phyloP scores from a whole-genome alignment of 2,888 invertebrate species.

The Cryptocephalus moraei region DNA sequence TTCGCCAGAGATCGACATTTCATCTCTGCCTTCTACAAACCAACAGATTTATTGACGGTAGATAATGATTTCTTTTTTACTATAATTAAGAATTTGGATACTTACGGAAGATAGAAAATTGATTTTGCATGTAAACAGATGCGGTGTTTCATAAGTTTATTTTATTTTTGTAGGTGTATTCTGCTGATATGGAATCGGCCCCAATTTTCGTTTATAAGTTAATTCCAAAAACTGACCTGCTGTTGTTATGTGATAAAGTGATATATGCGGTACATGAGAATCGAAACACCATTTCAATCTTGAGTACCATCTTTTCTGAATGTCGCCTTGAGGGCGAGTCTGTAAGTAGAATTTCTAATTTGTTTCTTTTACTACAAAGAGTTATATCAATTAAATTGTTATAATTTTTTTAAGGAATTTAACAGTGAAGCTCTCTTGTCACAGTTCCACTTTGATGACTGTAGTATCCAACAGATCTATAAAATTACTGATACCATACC shows the following conservation, averaged over 20 bases:
- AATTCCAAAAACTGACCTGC: constrained; percentile 48
- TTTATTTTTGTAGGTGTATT: constrained; percentile 47
- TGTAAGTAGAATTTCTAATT: constrained; percentile 26
- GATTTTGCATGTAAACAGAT: too few species aligned
- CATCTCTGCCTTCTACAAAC: constrained; percentile 48
- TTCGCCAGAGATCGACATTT: constrained; percentile 46
- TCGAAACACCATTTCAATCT: constrained; percentile 39
- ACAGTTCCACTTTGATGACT: constrained; percentile 43
- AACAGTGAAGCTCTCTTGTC: constrained; percentile 48
- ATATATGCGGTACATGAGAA: constrained; percentile 50
- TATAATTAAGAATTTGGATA: too few species aligned
- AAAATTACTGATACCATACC: neutral
- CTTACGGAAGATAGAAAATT: too few species aligned
- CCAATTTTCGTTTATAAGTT: constrained; percentile 62
- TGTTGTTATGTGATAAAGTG: constrained; percentile 57
- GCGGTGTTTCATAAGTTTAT: too few species aligned
- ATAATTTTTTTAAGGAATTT: constrained; percentile 36
- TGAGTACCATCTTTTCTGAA: constrained; percentile 49
- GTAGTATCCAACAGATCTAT: constrained; percentile 36
- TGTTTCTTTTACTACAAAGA: too few species aligned
- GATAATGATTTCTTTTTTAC: constrained; percentile 13
- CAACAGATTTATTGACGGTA: constrained; percentile 46
- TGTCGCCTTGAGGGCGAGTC: constrained; percentile 42
- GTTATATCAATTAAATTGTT: too few species aligned
- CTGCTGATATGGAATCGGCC: constrained; percentile 53